Conservation (phyloP, 2,888 invertebrate species). For the Drosophila buzzatii region DNA sequence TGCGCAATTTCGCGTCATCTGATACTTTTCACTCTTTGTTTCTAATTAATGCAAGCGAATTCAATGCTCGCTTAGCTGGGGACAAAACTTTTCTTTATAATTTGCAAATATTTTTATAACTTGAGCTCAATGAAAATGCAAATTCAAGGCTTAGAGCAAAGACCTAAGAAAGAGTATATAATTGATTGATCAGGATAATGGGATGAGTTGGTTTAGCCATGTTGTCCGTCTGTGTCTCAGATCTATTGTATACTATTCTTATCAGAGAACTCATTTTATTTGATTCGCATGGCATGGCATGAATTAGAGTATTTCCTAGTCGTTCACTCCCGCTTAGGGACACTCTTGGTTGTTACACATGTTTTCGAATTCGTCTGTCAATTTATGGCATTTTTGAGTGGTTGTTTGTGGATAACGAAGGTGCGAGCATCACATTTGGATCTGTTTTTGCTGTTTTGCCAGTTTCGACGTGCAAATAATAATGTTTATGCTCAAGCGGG, state of each 20-base stretch:
- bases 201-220: too few species aligned
- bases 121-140: background rate
- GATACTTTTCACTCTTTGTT: background rate
- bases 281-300: too few species aligned
- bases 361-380: slow-evolving; percentile 16
- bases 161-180: background rate
- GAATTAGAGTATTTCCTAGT: background rate
- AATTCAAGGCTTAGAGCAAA: background rate
- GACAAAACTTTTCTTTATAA: background rate
- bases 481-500: slow-evolving; percentile 54
- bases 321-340: background rate
- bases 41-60: background rate
- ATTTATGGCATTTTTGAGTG: slow-evolving; percentile 32
- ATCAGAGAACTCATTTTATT: too few species aligned
- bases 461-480: slow-evolving; percentile 48
- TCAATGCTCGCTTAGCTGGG: background rate
- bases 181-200: background rate
- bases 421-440: slow-evolving; percentile 27
- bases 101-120: background rate
- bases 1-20: background rate
- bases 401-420: slow-evolving; percentile 26
- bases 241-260: too few species aligned
- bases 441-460: slow-evolving; percentile 13
- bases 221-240: too few species aligned
- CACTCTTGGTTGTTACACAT: background rate